These are phyloP conservation scores for Helogale parvula DNA, from an alignment of 2,113 vertebrate species.

Conservation along the genomic window DNA sequence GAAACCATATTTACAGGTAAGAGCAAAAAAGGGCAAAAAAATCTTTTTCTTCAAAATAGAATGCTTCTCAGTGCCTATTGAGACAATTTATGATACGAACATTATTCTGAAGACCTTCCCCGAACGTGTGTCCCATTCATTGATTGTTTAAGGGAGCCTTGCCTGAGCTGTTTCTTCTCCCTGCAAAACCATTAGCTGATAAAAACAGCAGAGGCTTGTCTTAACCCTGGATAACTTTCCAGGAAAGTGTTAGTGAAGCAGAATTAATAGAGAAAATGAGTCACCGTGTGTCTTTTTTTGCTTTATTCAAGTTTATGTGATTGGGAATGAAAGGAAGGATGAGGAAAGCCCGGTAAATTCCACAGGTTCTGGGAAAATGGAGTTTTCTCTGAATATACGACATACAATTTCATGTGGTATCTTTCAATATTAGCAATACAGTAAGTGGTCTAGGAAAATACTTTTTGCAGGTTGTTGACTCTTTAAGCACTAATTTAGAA, in stretches of 20 bases:
- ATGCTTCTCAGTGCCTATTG: conserved; percentile 54
- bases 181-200: conserved; percentile 81
- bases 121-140: conserved; percentile 67
- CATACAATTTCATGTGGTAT: conserved; percentile 37
- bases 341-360: conserved; percentile 80
- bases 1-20: conserved; percentile 86
- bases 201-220: conserved; percentile 86
- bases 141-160: conserved; percentile 71
- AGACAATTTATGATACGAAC: conserved; percentile 50
- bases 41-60: conserved; percentile 23
- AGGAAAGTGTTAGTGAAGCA: conserved; percentile 86
- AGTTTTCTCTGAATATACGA: conserved; percentile 23
- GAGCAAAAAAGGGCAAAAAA: conserved; percentile 42
- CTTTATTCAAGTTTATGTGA: conserved; percentile 83
- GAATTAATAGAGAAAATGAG: conserved; percentile 88
- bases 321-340: conserved; percentile 80
- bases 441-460: conserved; percentile 78
- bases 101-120: conserved; percentile 61
- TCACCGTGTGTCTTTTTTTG: not conserved
- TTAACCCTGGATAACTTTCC: conserved; percentile 86
- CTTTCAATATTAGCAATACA: conserved; percentile 59
- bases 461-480: conserved; percentile 77
- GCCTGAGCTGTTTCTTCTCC: conserved; percentile 77
- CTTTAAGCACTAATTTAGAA: conserved; percentile 30
- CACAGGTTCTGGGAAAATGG: conserved; percentile 75